These are phyloP conservation scores for Drosophila bocki DNA, from an alignment of 1,140 invertebrate genomes.

Conservation along the genomic window DNA sequence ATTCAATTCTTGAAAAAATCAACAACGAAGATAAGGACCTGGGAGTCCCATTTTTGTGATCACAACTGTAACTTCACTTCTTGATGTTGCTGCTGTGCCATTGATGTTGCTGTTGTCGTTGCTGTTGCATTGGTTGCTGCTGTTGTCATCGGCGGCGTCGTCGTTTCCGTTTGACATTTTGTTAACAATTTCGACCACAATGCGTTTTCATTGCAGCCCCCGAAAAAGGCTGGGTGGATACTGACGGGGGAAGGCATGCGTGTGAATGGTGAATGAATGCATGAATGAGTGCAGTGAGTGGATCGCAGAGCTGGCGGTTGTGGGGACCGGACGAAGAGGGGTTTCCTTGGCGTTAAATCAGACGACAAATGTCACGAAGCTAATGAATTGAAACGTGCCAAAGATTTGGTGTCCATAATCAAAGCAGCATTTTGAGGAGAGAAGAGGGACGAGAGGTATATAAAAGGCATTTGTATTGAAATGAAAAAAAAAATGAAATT, in stretches of 20 bases:
- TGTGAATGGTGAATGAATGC: constrained; percentile 77
- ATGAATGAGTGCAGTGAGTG: constrained; percentile 64
- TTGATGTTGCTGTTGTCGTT: constrained; percentile 16
- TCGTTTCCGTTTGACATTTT: constrained; percentile 82
- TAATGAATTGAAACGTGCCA: constrained; percentile 82
- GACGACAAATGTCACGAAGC: constrained; percentile 82
- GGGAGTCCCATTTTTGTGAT: not conserved
- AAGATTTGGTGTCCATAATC: constrained; percentile 60
- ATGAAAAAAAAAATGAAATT: too few species aligned
- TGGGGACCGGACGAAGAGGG: not conserved
- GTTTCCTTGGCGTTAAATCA: constrained; percentile 72
- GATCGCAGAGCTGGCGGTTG: not conserved
- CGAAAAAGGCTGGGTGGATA: constrained; percentile 14
- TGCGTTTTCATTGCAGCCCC: constrained; percentile 75
- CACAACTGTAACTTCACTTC: constrained; percentile 2
- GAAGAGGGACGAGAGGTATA: not conserved
- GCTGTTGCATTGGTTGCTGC: constrained; percentile 32
- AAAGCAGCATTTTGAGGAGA: not conserved
- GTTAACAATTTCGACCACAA: constrained; percentile 84
- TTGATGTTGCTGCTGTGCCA: constrained; percentile 7
- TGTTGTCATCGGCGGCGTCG: constrained; percentile 48
- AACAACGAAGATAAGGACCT: not conserved
- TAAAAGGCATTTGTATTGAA: not conserved
- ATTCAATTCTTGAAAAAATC: not conserved
- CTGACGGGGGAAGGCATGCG: constrained; percentile 38